Conservation (phyloP, 53 echinoderm and acorn worm species). For the Paracentrotus lividus region DNA sequence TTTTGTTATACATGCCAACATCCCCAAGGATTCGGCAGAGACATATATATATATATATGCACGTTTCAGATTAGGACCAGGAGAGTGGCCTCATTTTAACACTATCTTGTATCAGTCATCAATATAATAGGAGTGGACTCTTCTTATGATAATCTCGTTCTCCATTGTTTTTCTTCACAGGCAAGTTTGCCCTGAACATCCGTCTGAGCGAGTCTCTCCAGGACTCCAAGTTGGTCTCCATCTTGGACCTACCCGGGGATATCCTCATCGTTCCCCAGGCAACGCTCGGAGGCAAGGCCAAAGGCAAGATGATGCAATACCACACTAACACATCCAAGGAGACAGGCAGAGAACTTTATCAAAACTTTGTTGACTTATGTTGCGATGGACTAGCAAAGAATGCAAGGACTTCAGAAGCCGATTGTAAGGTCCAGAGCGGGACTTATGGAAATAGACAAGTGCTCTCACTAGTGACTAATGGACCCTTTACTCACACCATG, state of each 20-base stretch:
- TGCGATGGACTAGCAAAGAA: constrained; percentile 33
- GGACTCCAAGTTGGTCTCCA: constrained; percentile 71
- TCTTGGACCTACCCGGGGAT: constrained; percentile 84
- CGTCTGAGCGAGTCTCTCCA: constrained; percentile 68
- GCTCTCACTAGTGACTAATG: constrained; percentile 78
- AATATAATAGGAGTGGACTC: too few relatives aligned
- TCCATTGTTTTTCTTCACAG: constrained; percentile 54
- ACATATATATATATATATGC: too few relatives aligned
- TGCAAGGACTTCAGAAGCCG: constrained; percentile 68
- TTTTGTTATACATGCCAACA: too few relatives aligned
- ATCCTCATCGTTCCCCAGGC: constrained; percentile 83
- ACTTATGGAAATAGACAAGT: constrained; percentile 89
- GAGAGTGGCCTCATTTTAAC: too few relatives aligned
- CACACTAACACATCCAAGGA: constrained; percentile 86
- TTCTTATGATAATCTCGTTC: too few relatives aligned
- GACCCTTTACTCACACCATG: constrained; percentile 83
- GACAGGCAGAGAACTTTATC: constrained; percentile 75
- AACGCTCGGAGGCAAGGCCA: constrained; percentile 87
- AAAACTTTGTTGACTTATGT: constrained; percentile 73
- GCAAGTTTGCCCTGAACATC: constrained; percentile 76
- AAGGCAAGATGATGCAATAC: constrained; percentile 90
- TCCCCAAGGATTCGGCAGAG: too few relatives aligned
- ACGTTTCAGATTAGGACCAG: too few relatives aligned
- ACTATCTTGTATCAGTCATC: too few relatives aligned
- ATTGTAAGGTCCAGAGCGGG: constrained; percentile 73